Base-by-base conservation (phyloP, 2,797 vertebrate genomes). In the Parauchenoglanis punctatus region DNA sequence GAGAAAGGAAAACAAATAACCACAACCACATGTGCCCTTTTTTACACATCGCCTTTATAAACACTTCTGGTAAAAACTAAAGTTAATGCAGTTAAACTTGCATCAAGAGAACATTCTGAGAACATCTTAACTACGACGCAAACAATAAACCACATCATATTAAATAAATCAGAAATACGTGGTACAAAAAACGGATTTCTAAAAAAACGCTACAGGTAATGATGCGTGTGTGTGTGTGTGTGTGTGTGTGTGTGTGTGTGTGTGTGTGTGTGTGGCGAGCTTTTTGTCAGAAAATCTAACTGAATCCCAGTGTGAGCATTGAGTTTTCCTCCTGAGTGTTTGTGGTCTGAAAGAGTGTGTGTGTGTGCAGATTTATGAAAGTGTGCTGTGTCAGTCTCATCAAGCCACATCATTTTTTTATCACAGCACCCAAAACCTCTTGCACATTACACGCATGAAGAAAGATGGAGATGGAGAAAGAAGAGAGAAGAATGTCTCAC, bases 21-120 rank as follows among this genome's bases (percentile, higher is more conserved):
- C 70, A 87, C 82, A 81, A 49, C 88, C 90, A 90, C 86, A 89
- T 90, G 90, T 84, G 76, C 76, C 88, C 81, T 83, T 86, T 83
- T 68, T 58, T 70, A 85, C 85, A 87, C 85, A 88, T 83, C 78
- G 75, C 63, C 77, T 86, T 85, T 73, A 80, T 86, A 89, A 90
- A 87, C 81, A 76, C 84, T 89, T 61, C 67, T 52, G 63, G 84
- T 77, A 78, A 77, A 84, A 83, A 86, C 65, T 65, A 81, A 87
- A 87, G 86, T 68, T 86, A 84, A 88, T 77, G 72, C 17, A 15
- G 67, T 89, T 68, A 86, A 81, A 68, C 54, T 46, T 46, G 59
- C 54, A 86, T 44, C 63, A 70, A 81, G 40, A 81, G 56, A 12
- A 63, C 23, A 85, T 72, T 56, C 70, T 68, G 63, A 54, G 76